Conservation (phyloP, 2,797 vertebrate genomes). For the Coregonus suidteri region DNA sequence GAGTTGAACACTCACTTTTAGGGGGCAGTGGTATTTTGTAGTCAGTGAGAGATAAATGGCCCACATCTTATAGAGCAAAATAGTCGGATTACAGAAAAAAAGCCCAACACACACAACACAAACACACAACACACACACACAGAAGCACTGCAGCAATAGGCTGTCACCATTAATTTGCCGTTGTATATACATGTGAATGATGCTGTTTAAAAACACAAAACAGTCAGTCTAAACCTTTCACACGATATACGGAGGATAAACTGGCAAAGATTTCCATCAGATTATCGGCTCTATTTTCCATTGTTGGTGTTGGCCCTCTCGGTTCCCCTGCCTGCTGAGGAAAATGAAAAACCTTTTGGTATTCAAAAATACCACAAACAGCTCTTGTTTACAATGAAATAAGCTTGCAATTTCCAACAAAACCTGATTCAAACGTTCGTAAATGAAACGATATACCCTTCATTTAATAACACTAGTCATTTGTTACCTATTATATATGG, state of each 20-base stretch:
- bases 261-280: conserved; percentile 62
- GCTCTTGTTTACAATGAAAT: conserved; percentile 61
- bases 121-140: conserved; percentile 13
- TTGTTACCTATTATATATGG: neutral
- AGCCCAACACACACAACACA: neutral
- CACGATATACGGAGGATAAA: conserved; percentile 53
- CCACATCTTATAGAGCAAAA: neutral
- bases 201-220: conserved; percentile 34
- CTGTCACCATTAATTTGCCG: neutral
- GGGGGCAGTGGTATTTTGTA: neutral
- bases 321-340: neutral
- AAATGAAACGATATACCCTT: neutral
- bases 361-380: conserved; percentile 65
- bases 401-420: conserved; percentile 55
- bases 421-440: conserved; percentile 51
- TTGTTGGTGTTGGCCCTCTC: conserved; percentile 54
- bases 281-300: conserved; percentile 55
- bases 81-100: neutral
- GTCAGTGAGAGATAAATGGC: neutral
- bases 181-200: conserved; percentile 19
- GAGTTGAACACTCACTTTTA: neutral
- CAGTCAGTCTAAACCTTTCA: conserved; percentile 55
- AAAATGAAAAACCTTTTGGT: conserved; percentile 67
- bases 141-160: conserved; percentile 10
- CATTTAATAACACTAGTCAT: neutral